Conservation (phyloP, 2,888 invertebrate species). For the Chrysina gloriosa region DNA sequence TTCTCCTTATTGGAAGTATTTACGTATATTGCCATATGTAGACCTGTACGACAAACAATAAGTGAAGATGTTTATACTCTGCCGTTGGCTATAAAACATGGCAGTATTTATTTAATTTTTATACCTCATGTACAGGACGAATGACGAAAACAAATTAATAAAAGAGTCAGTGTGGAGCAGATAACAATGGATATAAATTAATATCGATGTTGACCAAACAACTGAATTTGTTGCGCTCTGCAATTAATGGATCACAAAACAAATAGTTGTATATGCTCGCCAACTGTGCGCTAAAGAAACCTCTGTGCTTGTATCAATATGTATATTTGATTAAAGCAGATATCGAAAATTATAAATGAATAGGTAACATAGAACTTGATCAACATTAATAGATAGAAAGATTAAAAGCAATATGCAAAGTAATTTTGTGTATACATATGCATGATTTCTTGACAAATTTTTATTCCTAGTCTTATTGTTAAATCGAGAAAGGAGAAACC, state of each 20-base stretch:
- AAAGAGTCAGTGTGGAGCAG: not conserved
- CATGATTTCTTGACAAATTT: not conserved
- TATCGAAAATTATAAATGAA: not conserved
- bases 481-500: no score
- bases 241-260: not conserved
- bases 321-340: constrained; percentile 5
- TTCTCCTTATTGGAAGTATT: no score
- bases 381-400: not conserved
- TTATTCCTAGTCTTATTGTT: no score
- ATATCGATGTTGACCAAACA: not conserved
- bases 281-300: constrained; percentile 16
- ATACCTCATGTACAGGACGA: not conserved
- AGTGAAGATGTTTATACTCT: no score
- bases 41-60: no score
- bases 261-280: not conserved
- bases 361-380: not conserved
- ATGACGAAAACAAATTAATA: constrained; percentile 8
- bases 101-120: not conserved
- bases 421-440: not conserved
- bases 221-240: not conserved
- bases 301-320: not conserved
- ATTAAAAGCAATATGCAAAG: not conserved
- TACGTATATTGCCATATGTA: no score
- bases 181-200: constrained; percentile 8
- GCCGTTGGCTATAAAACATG: not conserved